Conservation (phyloP, 1,140 invertebrate genomes). For the Acromyrmex echinatior region DNA sequence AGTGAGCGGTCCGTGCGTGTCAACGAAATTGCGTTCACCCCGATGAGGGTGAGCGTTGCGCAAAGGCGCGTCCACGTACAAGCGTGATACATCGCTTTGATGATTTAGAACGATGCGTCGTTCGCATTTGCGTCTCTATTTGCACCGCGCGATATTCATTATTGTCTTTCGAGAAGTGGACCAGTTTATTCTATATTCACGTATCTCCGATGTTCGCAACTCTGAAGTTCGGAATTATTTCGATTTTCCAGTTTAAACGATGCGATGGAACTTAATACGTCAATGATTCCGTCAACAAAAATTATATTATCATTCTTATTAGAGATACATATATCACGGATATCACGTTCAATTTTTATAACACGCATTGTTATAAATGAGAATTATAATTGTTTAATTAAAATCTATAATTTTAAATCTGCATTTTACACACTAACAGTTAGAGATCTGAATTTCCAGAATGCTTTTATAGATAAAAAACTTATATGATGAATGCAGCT, state of each 20-base stretch:
- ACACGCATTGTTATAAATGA: neutral
- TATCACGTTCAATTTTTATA: neutral
- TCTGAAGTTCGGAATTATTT: neutral
- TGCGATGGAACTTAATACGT: slow-evolving; percentile 18
- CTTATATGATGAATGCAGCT: neutral
- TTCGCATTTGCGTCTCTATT: slow-evolving; percentile 66
- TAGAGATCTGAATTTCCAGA: neutral
- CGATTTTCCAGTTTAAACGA: slow-evolving; percentile 55
- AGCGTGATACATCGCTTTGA: slow-evolving; percentile 74
- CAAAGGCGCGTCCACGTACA: slow-evolving; percentile 40
- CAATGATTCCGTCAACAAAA: neutral
- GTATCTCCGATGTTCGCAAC: neutral
- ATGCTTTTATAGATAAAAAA: neutral
- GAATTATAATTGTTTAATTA: slow-evolving; percentile 1
- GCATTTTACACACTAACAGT: neutral
- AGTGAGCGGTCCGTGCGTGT: slow-evolving; percentile 55
- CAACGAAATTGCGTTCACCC: slow-evolving; percentile 66
- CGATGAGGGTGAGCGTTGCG: slow-evolving; percentile 56
- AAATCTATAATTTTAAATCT: neutral
- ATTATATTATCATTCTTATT: neutral
- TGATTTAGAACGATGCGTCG: slow-evolving; percentile 70
- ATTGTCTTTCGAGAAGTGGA: slow-evolving; percentile 69
- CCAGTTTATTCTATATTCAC: slow-evolving; percentile 74
- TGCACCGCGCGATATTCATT: slow-evolving; percentile 74
- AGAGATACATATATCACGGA: neutral